phyloP scores from a whole-genome alignment of 2,888 invertebrate species.

The Rhagium mordax region DNA sequence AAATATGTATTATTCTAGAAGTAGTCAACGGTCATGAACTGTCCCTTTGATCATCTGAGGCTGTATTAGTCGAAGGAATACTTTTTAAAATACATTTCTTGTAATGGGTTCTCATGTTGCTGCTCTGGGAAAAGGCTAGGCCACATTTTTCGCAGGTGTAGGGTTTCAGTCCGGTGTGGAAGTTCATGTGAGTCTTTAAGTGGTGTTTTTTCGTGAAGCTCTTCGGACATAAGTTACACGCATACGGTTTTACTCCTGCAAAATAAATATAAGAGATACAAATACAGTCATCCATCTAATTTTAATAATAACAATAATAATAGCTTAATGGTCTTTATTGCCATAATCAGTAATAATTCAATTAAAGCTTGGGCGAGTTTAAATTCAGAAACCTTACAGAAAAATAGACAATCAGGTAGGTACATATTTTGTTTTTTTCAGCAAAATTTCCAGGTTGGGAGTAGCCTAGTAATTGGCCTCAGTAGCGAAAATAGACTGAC shows the following conservation, averaged over 20 bases:
- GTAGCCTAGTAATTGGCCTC: too few species aligned
- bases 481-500: constrained; percentile 1
- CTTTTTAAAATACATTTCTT: constrained; percentile 78
- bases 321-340: too few species aligned
- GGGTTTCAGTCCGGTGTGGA: constrained; percentile 87
- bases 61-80: background rate
- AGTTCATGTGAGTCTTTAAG: constrained; percentile 87
- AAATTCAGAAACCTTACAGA: too few species aligned
- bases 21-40: constrained; percentile 9
- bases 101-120: constrained; percentile 89
- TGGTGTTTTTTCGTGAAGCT: constrained; percentile 91
- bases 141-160: constrained; percentile 83
- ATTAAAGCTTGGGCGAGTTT: too few species aligned
- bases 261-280: constrained; percentile 46
- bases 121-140: constrained; percentile 86
- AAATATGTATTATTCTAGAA: background rate
- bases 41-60: constrained; percentile 5
- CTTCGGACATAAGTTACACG: constrained; percentile 78
- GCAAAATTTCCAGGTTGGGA: too few species aligned
- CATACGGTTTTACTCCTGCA: constrained; percentile 83
- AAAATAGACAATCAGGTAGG: too few species aligned
- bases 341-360: too few species aligned
- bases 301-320: too few species aligned
- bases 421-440: too few species aligned
- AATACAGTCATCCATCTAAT: too few species aligned